Evolutionary conservation across 2,113 vertebrate genomes (phyloP).

Genomic region (Ardeotis arabs): DNA sequence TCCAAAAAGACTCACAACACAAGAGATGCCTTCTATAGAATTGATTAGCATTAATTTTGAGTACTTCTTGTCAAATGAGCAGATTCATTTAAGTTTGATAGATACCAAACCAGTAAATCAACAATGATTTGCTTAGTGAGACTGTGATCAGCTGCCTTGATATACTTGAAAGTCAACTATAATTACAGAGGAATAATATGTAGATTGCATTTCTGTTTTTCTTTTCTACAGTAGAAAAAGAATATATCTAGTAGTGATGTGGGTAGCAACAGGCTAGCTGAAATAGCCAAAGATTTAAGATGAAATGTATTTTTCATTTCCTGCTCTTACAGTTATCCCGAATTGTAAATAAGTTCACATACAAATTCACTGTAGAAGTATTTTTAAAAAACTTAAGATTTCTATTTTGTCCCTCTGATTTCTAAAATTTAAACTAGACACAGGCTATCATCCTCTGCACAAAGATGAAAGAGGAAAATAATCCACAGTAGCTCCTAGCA

Average conservation of each 20-base stretch:
- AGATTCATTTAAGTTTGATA: background rate
- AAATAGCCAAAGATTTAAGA: background rate
- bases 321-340: background rate
- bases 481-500: background rate
- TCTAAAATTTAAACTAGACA: slow-evolving; percentile 5
- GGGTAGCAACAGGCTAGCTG: background rate
- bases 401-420: background rate
- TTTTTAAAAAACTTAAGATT: background rate
- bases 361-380: background rate
- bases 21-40: background rate
- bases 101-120: slow-evolving; percentile 2
- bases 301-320: background rate
- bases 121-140: background rate
- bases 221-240: background rate
- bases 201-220: background rate
- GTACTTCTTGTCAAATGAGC: background rate
- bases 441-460: background rate
- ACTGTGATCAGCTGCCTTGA: background rate
- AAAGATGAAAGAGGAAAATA: background rate
- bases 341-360: background rate
- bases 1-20: background rate
- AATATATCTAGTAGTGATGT: background rate
- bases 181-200: background rate
- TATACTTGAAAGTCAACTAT: background rate
- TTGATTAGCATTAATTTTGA: background rate